Base-by-base conservation (phyloP, 2,113 vertebrate genomes). In the Aepyceros melampus region DNA sequence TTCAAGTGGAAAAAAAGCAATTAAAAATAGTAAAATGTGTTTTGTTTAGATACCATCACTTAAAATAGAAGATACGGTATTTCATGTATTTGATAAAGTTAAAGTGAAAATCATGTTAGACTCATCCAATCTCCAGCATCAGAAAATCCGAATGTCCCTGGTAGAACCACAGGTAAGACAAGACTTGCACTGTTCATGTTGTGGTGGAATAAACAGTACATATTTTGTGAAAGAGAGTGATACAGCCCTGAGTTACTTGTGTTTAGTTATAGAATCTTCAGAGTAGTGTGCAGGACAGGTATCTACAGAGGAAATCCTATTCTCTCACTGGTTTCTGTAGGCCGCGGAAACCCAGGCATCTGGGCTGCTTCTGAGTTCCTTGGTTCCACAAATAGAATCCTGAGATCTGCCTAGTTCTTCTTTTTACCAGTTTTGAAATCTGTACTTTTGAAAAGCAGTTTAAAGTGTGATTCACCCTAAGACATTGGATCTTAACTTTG, bases 131-230 rank as follows among this genome's bases (percentile, higher is more conserved):
- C 98, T 99, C 95, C 99, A 99, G 84, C 99, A 99, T 97, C 99
- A 99, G 99, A 99, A 99, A 99, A 99, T 99, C 97, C 99, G 99
- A 86, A 99, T 99, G 99, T 98, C 99, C 5, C 98, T 99, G 58
- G 98, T 99, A 10, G 99, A 99, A 67, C 99, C 99, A 1, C 99
- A 99, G 99, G 99, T 99, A 98, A 99, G 99, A 89, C 29, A 23
- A 43, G 25, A 56, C 40, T 92, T 82, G 53, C 0, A 15, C n/a
- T 88, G 40, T 84, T 55, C n/a, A 1, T 12, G 9, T 55, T 55
- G n/a, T 40, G 2, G n/a, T 94, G 25, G 74, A 90, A 60, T 36
- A 81, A 47, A 43, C 6, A 79, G 36, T 71, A n/a, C 33, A 7
- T 33, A 56, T 45, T 94, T 86, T 96, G 29, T 91, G 47, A 84